Evolutionary conservation across 2,797 vertebrate genomes (phyloP).

Genomic region (Adrianichthys oophorus): DNA sequence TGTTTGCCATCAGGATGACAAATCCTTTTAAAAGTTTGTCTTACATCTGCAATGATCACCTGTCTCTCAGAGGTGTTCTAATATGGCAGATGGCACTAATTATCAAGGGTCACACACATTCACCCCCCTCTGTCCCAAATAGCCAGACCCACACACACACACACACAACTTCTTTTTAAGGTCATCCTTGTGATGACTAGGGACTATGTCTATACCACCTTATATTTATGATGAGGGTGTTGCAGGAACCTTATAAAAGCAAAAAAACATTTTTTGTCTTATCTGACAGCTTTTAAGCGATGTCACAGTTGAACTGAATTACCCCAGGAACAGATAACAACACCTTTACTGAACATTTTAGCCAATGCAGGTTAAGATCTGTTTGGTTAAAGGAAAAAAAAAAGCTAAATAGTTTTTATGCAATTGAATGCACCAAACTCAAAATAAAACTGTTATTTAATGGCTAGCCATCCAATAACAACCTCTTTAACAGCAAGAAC

Average conservation of each 20-base stretch:
- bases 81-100: slow-evolving; percentile 75
- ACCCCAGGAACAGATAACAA: too few species aligned
- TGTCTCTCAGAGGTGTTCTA: slow-evolving; percentile 64
- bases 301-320: too few species aligned
- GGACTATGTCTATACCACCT: background rate
- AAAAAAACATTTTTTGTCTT: too few species aligned
- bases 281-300: too few species aligned
- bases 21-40: slow-evolving; percentile 41
- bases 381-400: too few species aligned
- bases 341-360: too few species aligned
- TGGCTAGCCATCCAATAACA: too few species aligned
- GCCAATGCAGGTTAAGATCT: too few species aligned
- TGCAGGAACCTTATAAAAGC: slow-evolving; percentile 25
- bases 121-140: background rate
- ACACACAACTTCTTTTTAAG: slow-evolving; percentile 47
- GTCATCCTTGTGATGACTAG: background rate
- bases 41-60: slow-evolving; percentile 54
- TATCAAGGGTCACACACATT: slow-evolving; percentile 68
- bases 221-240: slow-evolving; percentile 40
- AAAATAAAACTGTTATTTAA: too few species aligned
- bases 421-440: too few species aligned
- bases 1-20: background rate
- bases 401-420: too few species aligned
- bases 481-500: too few species aligned
- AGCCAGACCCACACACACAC: slow-evolving; percentile 7